These are phyloP conservation scores for Galerucella pusilla DNA, from an alignment of 2,888 invertebrate genomes.

Conservation along the genomic window DNA sequence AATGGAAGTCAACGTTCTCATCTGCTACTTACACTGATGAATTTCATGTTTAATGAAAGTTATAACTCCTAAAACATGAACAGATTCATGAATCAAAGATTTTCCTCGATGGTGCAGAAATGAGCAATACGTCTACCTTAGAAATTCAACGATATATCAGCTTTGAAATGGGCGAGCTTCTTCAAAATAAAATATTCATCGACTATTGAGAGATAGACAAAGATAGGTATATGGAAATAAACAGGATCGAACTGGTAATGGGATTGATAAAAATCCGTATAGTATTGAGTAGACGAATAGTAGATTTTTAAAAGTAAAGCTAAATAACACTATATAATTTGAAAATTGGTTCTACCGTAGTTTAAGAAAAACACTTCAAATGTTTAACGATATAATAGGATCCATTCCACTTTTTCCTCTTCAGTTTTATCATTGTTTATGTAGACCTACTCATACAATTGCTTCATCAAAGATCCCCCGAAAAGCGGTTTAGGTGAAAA, in stretches of 20 bases:
- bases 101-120: background rate
- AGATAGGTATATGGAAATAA: background rate
- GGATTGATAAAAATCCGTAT: background rate
- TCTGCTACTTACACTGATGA: background rate
- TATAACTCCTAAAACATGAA: background rate
- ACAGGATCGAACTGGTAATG: background rate
- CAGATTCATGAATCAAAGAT: background rate
- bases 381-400: too few relatives aligned
- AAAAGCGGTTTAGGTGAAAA: too few relatives aligned
- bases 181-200: slow-evolving; percentile 15
- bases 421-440: too few relatives aligned
- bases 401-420: too few relatives aligned
- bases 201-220: background rate
- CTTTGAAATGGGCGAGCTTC: background rate
- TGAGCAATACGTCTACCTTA: background rate
- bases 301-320: too few relatives aligned
- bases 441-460: too few relatives aligned
- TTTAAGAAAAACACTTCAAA: too few relatives aligned
- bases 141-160: background rate
- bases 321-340: too few relatives aligned
- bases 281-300: too few relatives aligned
- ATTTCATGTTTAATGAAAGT: background rate
- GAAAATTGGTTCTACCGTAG: too few relatives aligned
- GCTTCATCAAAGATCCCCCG: too few relatives aligned
- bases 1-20: too few relatives aligned